phyloP scores from a whole-genome alignment of 2,888 invertebrate genomes.

The Mythimna pallens region DNA sequence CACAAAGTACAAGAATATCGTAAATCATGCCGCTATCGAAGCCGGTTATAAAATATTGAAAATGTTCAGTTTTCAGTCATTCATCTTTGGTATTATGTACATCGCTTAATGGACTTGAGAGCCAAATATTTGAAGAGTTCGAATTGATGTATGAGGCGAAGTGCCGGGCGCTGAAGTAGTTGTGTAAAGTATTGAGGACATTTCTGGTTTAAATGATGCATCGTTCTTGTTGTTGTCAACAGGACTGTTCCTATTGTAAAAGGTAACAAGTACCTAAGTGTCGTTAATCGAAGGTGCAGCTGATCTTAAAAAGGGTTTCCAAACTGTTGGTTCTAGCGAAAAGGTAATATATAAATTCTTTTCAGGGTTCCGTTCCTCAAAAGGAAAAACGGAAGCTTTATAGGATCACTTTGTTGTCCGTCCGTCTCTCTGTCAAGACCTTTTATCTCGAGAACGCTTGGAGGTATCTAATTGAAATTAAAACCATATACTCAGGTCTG shows the following conservation, averaged over 20 bases:
- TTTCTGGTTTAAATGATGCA: conserved; percentile 19
- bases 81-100: conserved; percentile 62
- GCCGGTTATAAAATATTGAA: conserved; percentile 67
- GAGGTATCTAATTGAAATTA: too few species aligned
- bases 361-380: too few species aligned
- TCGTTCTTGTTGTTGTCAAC: conserved; percentile 20
- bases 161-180: conserved; percentile 14
- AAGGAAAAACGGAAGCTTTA: too few species aligned
- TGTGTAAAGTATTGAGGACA: conserved; percentile 24
- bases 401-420: too few species aligned
- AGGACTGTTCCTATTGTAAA: neutral
- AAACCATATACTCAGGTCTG: too few species aligned
- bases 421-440: too few species aligned
- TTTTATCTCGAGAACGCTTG: too few species aligned
- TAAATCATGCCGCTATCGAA: conserved; percentile 69
- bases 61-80: conserved; percentile 63
- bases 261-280: neutral
- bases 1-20: conserved; percentile 62
- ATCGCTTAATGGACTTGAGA: conserved; percentile 45
- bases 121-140: conserved; percentile 56
- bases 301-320: neutral
- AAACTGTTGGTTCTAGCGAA: neutral
- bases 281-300: neutral
- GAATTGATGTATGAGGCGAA: conserved; percentile 48
- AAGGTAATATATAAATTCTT: neutral